A percentile compares a stretch with the other conserved stretches of the same genome.
Evolutionary conservation across 2,113 vertebrate genomes (phyloP).

Genomic region (Sinosuthora webbiana): DNA sequence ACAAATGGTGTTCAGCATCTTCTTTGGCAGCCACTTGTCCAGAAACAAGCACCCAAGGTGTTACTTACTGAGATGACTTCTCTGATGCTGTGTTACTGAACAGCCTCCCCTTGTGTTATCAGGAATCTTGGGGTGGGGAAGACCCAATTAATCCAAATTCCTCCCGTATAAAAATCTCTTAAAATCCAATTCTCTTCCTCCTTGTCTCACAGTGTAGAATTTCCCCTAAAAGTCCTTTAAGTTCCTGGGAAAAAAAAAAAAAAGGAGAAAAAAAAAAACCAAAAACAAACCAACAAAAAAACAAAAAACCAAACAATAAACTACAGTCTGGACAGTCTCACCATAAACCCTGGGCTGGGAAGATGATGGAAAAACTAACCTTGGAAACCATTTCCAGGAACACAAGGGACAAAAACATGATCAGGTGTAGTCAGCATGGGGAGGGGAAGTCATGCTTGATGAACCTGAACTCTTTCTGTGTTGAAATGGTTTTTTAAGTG

Average conservation of each 20-base stretch:
- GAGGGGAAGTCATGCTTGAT: background rate
- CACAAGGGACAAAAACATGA: background rate
- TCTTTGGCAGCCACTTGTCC: background rate
- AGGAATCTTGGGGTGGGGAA: background rate
- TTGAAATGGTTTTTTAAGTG: background rate
- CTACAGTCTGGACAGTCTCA: background rate
- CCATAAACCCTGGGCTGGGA: background rate
- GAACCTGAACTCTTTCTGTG: background rate
- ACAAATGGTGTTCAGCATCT: background rate
- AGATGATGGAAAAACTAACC: background rate
- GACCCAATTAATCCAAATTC: background rate
- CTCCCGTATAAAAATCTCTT: background rate
- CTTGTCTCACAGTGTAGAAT: background rate
- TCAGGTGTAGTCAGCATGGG: background rate
- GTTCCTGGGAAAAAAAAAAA: background rate
- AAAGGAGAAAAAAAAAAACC: background rate
- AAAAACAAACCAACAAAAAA: background rate
- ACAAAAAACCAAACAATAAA: background rate
- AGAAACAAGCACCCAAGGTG: background rate
- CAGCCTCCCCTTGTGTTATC: background rate
- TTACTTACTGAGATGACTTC: background rate
- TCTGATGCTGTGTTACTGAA: background rate
- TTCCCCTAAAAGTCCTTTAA: background rate
- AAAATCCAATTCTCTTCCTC: background rate
- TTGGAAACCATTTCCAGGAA: background rate